Evolutionary conservation across 2,888 invertebrate genomes (phyloP).

Genomic region (Sphecodes monilicornis): DNA sequence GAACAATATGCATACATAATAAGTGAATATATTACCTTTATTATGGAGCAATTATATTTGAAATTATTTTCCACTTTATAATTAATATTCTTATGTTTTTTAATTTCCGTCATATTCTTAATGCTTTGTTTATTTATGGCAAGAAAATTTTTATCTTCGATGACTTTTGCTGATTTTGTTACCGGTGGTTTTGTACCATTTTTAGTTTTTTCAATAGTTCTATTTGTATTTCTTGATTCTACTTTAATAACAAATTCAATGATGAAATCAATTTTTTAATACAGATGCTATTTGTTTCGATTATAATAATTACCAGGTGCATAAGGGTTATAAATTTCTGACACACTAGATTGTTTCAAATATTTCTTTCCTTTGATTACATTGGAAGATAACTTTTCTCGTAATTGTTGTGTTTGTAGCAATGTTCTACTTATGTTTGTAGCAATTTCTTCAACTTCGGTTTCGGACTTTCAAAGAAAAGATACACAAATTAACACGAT

Average conservation of each 20-base stretch:
- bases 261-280: background rate
- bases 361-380: slow-evolving; percentile 62
- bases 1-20: background rate
- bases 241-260: slow-evolving; percentile 1
- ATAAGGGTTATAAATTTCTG: slow-evolving; percentile 65
- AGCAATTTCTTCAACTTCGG: slow-evolving; percentile 75
- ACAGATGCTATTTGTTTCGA: background rate
- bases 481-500: slow-evolving; percentile 10
- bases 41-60: slow-evolving; percentile 19
- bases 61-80: slow-evolving; percentile 22
- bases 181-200: slow-evolving; percentile 7
- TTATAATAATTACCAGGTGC: slow-evolving; percentile 34
- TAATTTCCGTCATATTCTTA: slow-evolving; percentile 43
- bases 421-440: slow-evolving; percentile 77
- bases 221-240: background rate
- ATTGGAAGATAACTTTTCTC: slow-evolving; percentile 74
- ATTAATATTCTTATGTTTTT: slow-evolving; percentile 15
- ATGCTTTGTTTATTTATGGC: slow-evolving; percentile 58
- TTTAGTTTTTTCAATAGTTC: slow-evolving; percentile 7
- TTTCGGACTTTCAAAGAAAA: slow-evolving; percentile 48
- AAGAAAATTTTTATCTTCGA: slow-evolving; percentile 61
- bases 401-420: slow-evolving; percentile 76
- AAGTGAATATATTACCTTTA: slow-evolving; percentile 33
- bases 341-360: slow-evolving; percentile 51
- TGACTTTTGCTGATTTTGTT: slow-evolving; percentile 14